phyloP scores from a whole-genome alignment of 2,113 vertebrate species.

The Hippolais icterina region DNA sequence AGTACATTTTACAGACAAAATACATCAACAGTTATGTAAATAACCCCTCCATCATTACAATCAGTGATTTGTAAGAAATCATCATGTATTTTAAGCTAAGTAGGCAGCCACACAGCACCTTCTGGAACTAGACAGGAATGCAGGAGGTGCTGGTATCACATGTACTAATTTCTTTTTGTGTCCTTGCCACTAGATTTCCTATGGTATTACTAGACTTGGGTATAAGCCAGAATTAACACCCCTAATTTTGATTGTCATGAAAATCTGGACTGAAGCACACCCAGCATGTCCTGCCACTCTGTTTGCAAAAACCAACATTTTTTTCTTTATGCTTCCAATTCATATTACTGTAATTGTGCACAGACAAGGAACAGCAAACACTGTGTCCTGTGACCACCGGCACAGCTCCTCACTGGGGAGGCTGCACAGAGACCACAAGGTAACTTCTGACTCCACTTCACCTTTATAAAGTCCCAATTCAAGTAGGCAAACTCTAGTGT shows the following conservation, averaged over 20 bases:
- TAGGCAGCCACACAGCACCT: background rate
- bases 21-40: background rate
- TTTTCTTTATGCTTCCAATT: background rate
- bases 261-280: background rate
- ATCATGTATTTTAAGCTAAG: background rate
- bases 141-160: background rate
- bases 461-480: background rate
- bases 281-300: background rate
- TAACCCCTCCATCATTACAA: background rate
- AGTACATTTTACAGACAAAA: background rate
- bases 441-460: background rate
- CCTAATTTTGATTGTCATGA: background rate
- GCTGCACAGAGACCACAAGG: fast-evolving
- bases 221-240: background rate
- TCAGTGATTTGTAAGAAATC: background rate
- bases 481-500: background rate
- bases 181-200: background rate
- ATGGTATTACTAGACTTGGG: background rate
- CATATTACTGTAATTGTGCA: background rate
- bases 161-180: background rate
- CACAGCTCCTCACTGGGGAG: background rate
- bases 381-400: background rate
- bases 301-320: background rate
- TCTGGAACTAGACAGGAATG: background rate
- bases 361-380: background rate